Evolutionary conservation across 2,113 vertebrate genomes (phyloP).

Genomic region (Elephantulus edwardii): DNA sequence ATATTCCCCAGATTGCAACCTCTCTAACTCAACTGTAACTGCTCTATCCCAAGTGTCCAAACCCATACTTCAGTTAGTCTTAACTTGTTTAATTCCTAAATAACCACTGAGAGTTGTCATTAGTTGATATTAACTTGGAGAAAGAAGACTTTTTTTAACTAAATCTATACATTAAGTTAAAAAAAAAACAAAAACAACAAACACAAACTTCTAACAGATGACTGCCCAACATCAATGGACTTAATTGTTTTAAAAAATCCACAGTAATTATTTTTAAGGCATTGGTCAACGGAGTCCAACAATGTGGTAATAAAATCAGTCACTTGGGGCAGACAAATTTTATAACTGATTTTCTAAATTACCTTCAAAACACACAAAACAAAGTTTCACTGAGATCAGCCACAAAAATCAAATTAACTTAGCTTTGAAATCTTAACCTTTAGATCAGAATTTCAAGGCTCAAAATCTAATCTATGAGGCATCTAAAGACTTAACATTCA

Average conservation of each 20-base stretch:
- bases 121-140: not conserved
- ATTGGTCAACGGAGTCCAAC: not conserved
- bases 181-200: no score
- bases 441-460: not conserved
- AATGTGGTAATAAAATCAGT: not conserved
- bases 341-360: not conserved
- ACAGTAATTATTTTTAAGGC: not conserved
- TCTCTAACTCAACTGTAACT: constrained; percentile 26
- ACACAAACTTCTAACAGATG: constrained; percentile 18
- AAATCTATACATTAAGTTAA: constrained; percentile 35
- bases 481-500: not conserved
- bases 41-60: not conserved
- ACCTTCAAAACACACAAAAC: constrained; percentile 6
- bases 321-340: not conserved
- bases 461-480: constrained; percentile 11
- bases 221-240: not conserved
- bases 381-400: not conserved
- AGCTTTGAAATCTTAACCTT: not conserved
- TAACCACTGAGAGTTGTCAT: not conserved
- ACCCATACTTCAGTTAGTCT: not conserved
- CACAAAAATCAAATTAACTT: constrained; percentile 22
- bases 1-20: not conserved
- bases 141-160: constrained; percentile 32
- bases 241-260: not conserved
- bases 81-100: not conserved